phyloP scores from a whole-genome alignment of 1,140 invertebrate genomes.

The Drepana arcuata region DNA sequence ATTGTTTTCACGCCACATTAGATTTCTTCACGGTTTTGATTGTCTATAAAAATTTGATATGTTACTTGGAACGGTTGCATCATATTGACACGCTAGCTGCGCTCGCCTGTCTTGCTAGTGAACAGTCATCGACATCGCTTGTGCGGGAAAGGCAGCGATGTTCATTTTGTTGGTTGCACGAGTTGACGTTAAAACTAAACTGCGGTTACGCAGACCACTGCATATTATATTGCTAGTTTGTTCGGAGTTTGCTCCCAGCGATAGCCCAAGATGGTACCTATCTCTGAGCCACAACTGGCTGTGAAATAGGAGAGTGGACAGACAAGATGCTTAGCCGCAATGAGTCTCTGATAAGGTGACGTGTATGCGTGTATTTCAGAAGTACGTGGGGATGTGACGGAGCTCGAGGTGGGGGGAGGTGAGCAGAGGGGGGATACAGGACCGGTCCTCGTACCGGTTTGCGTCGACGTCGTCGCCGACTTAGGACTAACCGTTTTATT shows the following conservation, averaged over 20 bases:
- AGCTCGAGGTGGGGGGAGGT: conserved; percentile 14
- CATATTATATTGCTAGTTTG: conserved; percentile 50
- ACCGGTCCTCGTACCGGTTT: conserved; percentile 65
- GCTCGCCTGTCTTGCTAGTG: background rate
- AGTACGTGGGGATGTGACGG: conserved; percentile 26
- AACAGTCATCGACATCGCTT: background rate
- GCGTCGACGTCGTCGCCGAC: conserved; percentile 46
- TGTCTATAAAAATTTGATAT: conserved; percentile 30
- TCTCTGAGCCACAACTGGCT: conserved; percentile 26
- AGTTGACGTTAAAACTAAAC: conserved; percentile 41
- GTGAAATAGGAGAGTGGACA: conserved; percentile 57
- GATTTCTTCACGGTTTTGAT: conserved; percentile 45
- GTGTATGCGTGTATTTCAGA: conserved; percentile 59
- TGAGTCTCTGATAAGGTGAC: conserved; percentile 52
- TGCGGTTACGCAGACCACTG: conserved; percentile 45
- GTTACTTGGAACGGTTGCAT: conserved; percentile 33
- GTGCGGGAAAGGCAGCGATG: too few relatives aligned
- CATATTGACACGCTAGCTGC: conserved; percentile 21
- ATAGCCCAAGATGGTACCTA: conserved; percentile 41
- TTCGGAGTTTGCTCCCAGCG: conserved; percentile 32
- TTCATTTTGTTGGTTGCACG: conserved; percentile 6
- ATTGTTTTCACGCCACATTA: conserved; percentile 69
- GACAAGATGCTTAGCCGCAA: conserved; percentile 54
- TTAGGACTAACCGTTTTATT: conserved; percentile 66
- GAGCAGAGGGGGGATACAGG: conserved; percentile 20